These are phyloP conservation scores for Acronicta leporina DNA, from an alignment of 2,888 invertebrate genomes.

Conservation along the genomic window DNA sequence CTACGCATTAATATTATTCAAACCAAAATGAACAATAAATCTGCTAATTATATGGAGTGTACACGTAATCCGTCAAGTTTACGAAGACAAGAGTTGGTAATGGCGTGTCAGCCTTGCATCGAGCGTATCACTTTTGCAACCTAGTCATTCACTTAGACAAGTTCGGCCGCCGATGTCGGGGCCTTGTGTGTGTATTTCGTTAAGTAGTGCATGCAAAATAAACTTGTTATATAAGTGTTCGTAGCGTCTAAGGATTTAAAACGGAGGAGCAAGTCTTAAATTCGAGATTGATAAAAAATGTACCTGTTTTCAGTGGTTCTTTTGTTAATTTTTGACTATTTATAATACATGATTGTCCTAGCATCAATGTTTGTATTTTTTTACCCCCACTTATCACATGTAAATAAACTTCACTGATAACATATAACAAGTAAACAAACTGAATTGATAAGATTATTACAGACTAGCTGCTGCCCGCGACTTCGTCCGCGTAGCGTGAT, in stretches of 20 bases:
- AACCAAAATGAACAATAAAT: constrained; percentile 54
- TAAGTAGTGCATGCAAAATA: constrained; percentile 85
- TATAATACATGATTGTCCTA: constrained; percentile 89
- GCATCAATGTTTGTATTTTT: constrained; percentile 80
- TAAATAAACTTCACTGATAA: too few species aligned
- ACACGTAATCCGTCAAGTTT: constrained; percentile 56
- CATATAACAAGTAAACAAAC: too few species aligned
- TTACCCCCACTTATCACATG: constrained; percentile 13
- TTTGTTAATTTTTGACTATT: constrained; percentile 89
- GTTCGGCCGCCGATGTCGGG: constrained; percentile 64
- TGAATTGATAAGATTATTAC: too few species aligned
- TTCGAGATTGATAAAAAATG: constrained; percentile 87
- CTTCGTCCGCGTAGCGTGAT: too few species aligned
- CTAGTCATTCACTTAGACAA: constrained; percentile 88
- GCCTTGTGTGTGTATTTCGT: constrained; percentile 77
- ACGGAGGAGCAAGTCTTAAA: constrained; percentile 81
- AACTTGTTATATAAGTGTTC: constrained; percentile 88
- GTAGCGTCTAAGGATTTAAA: constrained; percentile 87
- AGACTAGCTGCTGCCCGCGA: too few species aligned
- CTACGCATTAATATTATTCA: constrained; percentile 43
- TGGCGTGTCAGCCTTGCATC: constrained; percentile 66
- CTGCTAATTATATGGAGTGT: constrained; percentile 59
- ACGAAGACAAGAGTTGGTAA: constrained; percentile 57
- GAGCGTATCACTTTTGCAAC: constrained; percentile 82
- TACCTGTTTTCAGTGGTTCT: constrained; percentile 89